Percentiles rank a stretch among this genome's conserved stretches.
Evolutionary conservation across 2,888 invertebrate species (phyloP).

Genomic region (Drosophila paucipuncta): DNA sequence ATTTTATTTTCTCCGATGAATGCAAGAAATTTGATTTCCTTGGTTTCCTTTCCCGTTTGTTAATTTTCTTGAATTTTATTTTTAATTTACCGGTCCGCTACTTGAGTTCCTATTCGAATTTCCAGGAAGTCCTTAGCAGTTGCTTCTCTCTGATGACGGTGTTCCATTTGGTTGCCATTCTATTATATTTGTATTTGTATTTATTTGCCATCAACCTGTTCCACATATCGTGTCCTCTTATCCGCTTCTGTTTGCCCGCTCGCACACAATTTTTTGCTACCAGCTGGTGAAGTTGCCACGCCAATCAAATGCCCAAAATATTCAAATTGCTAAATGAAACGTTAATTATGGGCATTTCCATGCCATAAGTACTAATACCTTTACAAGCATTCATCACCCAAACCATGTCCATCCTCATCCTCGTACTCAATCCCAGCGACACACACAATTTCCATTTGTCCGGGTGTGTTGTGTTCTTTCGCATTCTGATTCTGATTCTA

Average conservation of each 20-base stretch:
- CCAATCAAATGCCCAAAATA: constrained; percentile 57
- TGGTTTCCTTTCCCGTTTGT: no score
- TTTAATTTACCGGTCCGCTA: background rate
- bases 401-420: background rate
- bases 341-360: constrained; percentile 63
- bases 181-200: background rate
- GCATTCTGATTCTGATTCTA: constrained; percentile 24
- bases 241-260: constrained; percentile 4
- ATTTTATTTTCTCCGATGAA: background rate
- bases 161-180: background rate
- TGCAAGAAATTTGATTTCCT: background rate
- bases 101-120: background rate
- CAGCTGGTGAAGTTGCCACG: constrained; percentile 56
- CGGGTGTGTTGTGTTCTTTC: constrained; percentile 18
- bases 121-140: background rate
- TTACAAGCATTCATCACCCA: background rate
- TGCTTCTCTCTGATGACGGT: background rate
- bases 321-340: constrained; percentile 65
- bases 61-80: background rate
- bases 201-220: background rate
- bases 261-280: background rate
- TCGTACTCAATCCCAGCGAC: background rate
- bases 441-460: background rate
- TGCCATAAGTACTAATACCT: constrained; percentile 2
- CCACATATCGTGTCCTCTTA: constrained; percentile 1